Evolutionary conservation across 2,113 vertebrate genomes (phyloP), one percentile per base, ranked within the genome.

Genomic region (human (Homo sapiens)): DNA sequence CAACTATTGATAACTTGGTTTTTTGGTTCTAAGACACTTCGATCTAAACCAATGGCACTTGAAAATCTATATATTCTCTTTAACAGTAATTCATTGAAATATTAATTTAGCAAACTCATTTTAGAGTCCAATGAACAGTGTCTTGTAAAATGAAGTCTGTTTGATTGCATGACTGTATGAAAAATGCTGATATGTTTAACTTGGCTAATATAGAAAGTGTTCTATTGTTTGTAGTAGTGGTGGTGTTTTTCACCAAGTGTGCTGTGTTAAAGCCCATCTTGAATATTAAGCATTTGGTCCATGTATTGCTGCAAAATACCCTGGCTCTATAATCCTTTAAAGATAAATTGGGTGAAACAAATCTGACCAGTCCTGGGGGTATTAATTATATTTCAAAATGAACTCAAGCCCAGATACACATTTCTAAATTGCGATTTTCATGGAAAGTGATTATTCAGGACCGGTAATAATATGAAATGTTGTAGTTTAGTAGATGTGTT

Each of bases 351-450:
- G 73, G 45, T 94, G 66, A 94, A 94, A 95, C 86, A 96, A 91
- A 97, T 88, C 45, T 91, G 76, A 87, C 35, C 75, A 93, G 89
- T 16, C 84, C 82, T 96, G 30, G 40, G 83, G 40, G 13, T 89
- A 89, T 91, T 92, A 88, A 81, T 89, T 89, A 89, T 84, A 85
- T 96, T 93, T 94, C 52, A 89, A 93, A 96, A 93, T 45, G 55
- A 97, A 97, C 86, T 89, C 81, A 89, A 94, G 81, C 57, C 73
- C 55, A 86, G 73, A 94, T 94, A 61, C 52, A 72, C 32, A 72
- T 97, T 97, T 95, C 72, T 27, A 93, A 95, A 83, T 91, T 72
- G 50, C 16, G 8, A 27, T 97, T 93, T 96, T 96, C 55, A 92
- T 70, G 52, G 78, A 66, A 91, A 32, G 2, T 89, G 50, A 92